phyloP scores from a whole-genome alignment of 2,888 invertebrate genomes.

The Protophormia terraenovae region DNA sequence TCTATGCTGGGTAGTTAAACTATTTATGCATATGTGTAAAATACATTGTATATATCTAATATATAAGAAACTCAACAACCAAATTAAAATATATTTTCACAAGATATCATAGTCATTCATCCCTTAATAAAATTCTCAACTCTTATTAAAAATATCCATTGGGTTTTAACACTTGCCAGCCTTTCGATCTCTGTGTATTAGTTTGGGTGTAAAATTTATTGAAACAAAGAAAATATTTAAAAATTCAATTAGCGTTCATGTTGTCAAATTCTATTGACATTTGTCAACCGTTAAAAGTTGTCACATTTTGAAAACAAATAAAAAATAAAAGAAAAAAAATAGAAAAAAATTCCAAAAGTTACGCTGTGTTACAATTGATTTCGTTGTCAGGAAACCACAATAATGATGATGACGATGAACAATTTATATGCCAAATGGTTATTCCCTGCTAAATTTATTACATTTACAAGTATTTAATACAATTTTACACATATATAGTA shows the following conservation, averaged over 20 bases:
- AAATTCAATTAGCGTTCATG: slow-evolving; percentile 45
- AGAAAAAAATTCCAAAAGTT: background rate
- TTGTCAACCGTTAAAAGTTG: slow-evolving; percentile 5
- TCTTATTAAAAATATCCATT: background rate
- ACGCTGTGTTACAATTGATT: background rate
- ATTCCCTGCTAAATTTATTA: background rate
- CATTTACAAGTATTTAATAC: background rate
- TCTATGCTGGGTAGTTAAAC: no score
- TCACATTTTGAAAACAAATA: slow-evolving; percentile 6
- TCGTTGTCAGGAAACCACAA: background rate
- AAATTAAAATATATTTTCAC: no score
- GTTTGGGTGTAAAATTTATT: background rate
- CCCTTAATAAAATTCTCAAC: no score
- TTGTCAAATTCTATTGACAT: slow-evolving; percentile 23
- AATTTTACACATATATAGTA: background rate
- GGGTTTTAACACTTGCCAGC: background rate
- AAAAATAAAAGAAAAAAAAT: background rate
- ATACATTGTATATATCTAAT: no score
- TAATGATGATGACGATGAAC: background rate
- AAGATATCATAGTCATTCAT: no score
- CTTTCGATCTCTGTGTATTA: no score
- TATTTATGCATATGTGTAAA: no score
- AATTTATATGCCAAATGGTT: background rate
- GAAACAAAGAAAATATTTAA: slow-evolving; percentile 25
- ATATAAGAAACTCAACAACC: no score